Evolutionary conservation across 1,140 invertebrate species (phyloP), one percentile per base, ranked within the genome.

Genomic region (Ceratina calcarata): DNA sequence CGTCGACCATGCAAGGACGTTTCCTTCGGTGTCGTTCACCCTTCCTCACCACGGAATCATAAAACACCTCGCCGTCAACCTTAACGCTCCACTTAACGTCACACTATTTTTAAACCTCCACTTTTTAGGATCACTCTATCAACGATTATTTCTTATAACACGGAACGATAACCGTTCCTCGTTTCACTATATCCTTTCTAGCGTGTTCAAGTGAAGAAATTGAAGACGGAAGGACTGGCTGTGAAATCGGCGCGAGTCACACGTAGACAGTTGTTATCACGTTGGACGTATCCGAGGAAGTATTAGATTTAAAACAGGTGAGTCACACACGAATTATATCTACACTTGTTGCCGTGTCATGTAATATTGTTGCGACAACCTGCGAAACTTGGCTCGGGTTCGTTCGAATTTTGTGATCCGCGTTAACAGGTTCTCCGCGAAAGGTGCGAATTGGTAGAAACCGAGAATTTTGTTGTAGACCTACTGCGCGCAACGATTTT

Each of bases 1-100:
- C 72, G 72, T 15, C 53, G 53, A 68, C 73, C 53, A 16, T 27
- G 64, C 64, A 67, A 76, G 73, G 64, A 68, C 73, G 64, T 68
- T 76, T 20, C 73, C 12, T 58, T 20, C 22, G 64, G 18, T 45
- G 27, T 37, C 32, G 62, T 4, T 24, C 62, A 10, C 62, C 8
- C 37, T 64, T 64, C 27, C 62, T 27, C n/a, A 45, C 53, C 53
- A 18, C 18, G 6, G 18, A n/a, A 55, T 6, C 1, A n/a, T 18
- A 55, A 55, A 15, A 55, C 53, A 16, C 53, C 13, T 55, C 15
- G 15, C 18, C 16, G 37, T 55, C 53, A 55, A 55, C 53, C 53
- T 55, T 55, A 55, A 45, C 37, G 37, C 10, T 10, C 6, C 37
- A 45, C 53, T 55, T 55, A 55, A 45, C 37, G 37, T 45, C 37